Evolutionary conservation across 2,113 vertebrate species (phyloP), one percentile per base, ranked within the genome.

Genomic region (Chloroceryle aenea): DNA sequence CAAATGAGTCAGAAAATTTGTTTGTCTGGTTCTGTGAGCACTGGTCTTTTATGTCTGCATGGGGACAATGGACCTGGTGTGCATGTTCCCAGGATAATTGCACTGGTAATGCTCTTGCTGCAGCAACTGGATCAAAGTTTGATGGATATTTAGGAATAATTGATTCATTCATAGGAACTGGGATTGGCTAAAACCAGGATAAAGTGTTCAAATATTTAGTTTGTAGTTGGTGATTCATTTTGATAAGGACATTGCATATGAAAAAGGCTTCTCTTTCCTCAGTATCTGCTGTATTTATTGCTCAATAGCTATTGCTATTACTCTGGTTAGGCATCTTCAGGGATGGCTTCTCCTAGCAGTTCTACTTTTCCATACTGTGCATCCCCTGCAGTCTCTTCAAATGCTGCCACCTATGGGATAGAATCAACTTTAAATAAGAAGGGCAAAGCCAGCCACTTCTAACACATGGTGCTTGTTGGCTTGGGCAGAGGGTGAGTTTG

Each of bases 1-100:
- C 64, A 95, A 94, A 96, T 87, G 95, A 96, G 69, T 69, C 83
- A 78, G 90, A 96, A 96, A 95, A 89, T 92, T 36, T 94, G 77
- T 96, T 93, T 95, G 80, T 86, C 92, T 90, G 90, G 64, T 75
- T 84, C 61, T 62, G 0, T 64, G 58, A 92, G 76, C 83, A 42
- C 81, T 7, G 0, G 30, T 89, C 72, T 90, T 93, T 88, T 63
- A 92, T 78, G 76, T 67, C 61, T 87, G 50, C 23, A 4, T 10
- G 6, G 32, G 85, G 91, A 85, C 17, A 27, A 79, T 30, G 61
- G 86, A 89, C 55, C 61, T 89, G 86, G 72, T 38, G 42, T 71
- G 83, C 90, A 64, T 4, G 12, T 87, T 69, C 36, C 74, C 81
- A 53, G 87, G 48, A 62, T 89, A 87, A 92, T 90, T 91, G 86